phyloP scores from a whole-genome alignment of 2,797 vertebrate species.

The Adrianichthys oophorus region DNA sequence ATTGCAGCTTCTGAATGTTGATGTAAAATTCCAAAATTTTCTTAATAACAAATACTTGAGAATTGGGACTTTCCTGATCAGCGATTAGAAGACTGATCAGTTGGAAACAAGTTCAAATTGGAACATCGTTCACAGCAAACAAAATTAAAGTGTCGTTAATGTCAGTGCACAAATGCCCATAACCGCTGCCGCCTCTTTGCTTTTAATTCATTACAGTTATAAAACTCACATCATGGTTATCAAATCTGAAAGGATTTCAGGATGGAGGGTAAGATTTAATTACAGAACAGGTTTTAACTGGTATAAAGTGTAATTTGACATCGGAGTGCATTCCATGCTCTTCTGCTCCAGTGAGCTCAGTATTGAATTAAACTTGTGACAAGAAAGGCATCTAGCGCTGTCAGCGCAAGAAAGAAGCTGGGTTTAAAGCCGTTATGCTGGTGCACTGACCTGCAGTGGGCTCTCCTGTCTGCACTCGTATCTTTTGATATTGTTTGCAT shows the following conservation, averaged over 20 bases:
- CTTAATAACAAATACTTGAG: too few relatives aligned
- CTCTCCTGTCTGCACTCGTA: neutral
- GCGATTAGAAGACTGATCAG: too few relatives aligned
- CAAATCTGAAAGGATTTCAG: constrained; percentile 4
- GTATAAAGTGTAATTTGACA: constrained; percentile 21
- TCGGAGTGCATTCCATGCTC: constrained; percentile 15
- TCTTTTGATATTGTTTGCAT: neutral
- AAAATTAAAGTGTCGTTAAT: too few relatives aligned
- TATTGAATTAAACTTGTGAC: constrained; percentile 1
- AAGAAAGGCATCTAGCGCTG: neutral
- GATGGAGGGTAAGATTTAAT: constrained; percentile 14
- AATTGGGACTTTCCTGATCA: too few relatives aligned
- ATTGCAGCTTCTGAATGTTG: too few relatives aligned
- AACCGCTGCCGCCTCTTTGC: neutral
- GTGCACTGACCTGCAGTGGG: neutral
- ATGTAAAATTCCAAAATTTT: too few relatives aligned
- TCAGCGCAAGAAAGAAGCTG: neutral
- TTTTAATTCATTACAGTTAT: neutral
- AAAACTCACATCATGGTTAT: neutral
- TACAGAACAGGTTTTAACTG: constrained; percentile 35
- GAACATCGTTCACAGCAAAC: too few relatives aligned
- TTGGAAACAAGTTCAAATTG: too few relatives aligned
- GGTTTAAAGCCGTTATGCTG: neutral
- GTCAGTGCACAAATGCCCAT: neutral
- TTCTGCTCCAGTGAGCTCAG: constrained; percentile 16